Base-by-base conservation (phyloP, 2,888 invertebrate species). In the Drosophila meridionalis region DNA sequence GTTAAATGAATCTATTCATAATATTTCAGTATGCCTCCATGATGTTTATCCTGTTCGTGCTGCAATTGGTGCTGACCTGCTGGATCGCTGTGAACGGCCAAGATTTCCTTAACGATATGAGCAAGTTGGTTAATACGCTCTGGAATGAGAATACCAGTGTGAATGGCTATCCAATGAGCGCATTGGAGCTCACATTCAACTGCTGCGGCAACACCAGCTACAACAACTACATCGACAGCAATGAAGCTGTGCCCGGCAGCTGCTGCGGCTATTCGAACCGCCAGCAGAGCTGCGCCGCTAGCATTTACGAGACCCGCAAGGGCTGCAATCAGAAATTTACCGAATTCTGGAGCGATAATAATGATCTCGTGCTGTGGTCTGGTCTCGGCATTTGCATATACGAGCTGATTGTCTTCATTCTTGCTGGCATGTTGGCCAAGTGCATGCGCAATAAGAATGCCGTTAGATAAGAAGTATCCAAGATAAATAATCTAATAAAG, bases 371-470 rank as follows among this genome's bases (percentile, higher is more conserved):
- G 47, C 96, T 95, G 73, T 95, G 95, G 45, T 93, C 96, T 32
- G 95, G 95, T 14, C 94, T 96, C 58, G 96, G 95, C 58, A 94
- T 96, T 61, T 96, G 96, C 72, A 95, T 94, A 75, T 93, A 95
- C 87, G 96, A 96, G 95, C 94, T 96, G 72, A 92, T 96, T 82
- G 96, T 96, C 69, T 96, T 97, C 68, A 94, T 97, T 85, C 96
- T 97, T 92, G 96, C 97, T 60, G 95, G 97, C 92, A 97, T 96
- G 91, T 94, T 98, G 91, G 96, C 96, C 75, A 96, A 96, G 92
- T 96, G 96, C 89, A 97, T 98, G 93, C 95, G 84, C 3, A 65
- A 43, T n/a, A 70, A 58, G 28, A 72, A 57, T 45, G 55, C 63
- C 3, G 69, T 70, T 0, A 52, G 79, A 60, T 47, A 66, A 61